Evolutionary conservation across 2,797 vertebrate species (phyloP).

Genomic region (Salarias fasciatus): DNA sequence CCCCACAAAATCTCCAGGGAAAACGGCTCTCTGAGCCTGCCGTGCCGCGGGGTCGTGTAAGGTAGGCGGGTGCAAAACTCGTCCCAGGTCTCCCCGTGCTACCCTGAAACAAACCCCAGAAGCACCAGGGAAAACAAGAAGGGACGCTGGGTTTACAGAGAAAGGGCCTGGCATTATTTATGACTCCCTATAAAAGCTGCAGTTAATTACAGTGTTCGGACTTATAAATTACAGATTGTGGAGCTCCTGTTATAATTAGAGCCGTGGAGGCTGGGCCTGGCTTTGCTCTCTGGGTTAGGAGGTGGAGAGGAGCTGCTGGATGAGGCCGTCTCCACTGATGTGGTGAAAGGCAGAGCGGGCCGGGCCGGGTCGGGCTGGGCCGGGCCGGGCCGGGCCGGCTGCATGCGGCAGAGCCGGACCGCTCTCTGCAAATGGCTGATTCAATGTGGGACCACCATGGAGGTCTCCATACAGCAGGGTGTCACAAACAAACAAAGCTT

Average conservation of each 20-base stretch:
- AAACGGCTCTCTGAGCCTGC: slow-evolving; percentile 42
- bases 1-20: slow-evolving; percentile 58
- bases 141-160: slow-evolving; percentile 59
- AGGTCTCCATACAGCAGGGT: neutral
- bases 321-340: slow-evolving; percentile 72
- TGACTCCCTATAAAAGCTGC: slow-evolving; percentile 83
- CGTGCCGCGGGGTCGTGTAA: slow-evolving; percentile 40
- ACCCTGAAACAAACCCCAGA: slow-evolving; percentile 55
- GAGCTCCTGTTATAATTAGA: slow-evolving; percentile 85
- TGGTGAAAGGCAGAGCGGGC: slow-evolving; percentile 63
- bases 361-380: slow-evolving; percentile 55
- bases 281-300: slow-evolving; percentile 63
- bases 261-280: slow-evolving; percentile 62
- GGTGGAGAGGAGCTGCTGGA: slow-evolving; percentile 65
- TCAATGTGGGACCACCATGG: slow-evolving; percentile 40
- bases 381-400: slow-evolving; percentile 49
- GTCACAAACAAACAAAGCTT: too few relatives aligned
- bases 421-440: slow-evolving; percentile 39
- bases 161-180: slow-evolving; percentile 81
- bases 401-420: slow-evolving; percentile 57
- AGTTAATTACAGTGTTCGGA: slow-evolving; percentile 86
- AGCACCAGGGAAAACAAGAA: slow-evolving; percentile 29
- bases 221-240: slow-evolving; percentile 87
- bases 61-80: slow-evolving; percentile 62
- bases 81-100: slow-evolving; percentile 49